A percentile compares a stretch with the other conserved stretches of the same genome.
phyloP scores from a whole-genome alignment of 1,140 invertebrate genomes.

The Pemphigus obesinymphae region DNA sequence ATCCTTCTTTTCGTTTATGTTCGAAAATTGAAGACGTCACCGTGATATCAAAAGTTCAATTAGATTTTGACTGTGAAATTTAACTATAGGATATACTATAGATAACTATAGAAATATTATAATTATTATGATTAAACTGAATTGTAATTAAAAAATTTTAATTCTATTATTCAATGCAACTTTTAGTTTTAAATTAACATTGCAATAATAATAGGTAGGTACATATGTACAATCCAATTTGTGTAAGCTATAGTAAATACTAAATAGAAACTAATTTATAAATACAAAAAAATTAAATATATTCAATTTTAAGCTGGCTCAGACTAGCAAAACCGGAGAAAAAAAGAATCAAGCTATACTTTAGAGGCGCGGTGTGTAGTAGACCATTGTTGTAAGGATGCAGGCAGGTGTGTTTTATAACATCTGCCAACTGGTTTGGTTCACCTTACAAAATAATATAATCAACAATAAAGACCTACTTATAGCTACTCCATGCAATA shows the following conservation, averaged over 20 bases:
- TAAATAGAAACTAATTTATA: too few relatives aligned
- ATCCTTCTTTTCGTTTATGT: too few relatives aligned
- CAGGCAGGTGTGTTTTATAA: slow-evolving; percentile 41
- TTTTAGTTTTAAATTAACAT: too few relatives aligned
- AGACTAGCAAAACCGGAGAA: slow-evolving; percentile 1
- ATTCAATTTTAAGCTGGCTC: slow-evolving; percentile 15
- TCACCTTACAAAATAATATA: slow-evolving; percentile 42
- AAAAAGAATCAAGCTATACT: slow-evolving; percentile 31
- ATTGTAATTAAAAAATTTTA: too few relatives aligned
- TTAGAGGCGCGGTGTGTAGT: slow-evolving; percentile 9
- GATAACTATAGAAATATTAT: too few relatives aligned
- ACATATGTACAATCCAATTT: too few relatives aligned
- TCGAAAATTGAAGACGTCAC: background rate
- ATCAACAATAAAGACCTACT: slow-evolving; percentile 41
- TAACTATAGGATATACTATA: background rate
- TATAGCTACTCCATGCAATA: slow-evolving; percentile 9
- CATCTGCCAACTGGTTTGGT: slow-evolving; percentile 41
- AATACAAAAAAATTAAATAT: slow-evolving; percentile 3
- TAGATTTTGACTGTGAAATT: background rate
- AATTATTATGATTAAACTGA: too few relatives aligned
- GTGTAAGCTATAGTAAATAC: too few relatives aligned
- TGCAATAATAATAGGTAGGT: too few relatives aligned
- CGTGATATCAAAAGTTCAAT: background rate
- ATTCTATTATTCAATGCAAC: too few relatives aligned
- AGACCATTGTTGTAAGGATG: slow-evolving; percentile 39